Conservation (phyloP, 2,113 vertebrate species). For the Mungos mungo region DNA sequence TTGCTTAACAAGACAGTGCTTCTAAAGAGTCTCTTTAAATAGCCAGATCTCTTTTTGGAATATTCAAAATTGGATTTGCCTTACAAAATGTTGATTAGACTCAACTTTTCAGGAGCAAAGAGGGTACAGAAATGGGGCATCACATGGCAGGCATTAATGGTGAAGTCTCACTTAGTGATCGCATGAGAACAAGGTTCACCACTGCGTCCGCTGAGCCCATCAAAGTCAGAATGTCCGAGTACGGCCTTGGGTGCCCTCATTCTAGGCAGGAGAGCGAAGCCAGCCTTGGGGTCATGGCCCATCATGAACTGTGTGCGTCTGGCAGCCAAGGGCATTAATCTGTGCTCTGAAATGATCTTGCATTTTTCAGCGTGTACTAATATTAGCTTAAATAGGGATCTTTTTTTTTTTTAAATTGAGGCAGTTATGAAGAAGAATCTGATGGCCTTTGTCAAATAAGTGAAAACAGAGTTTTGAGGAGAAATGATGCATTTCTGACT, state of each 20-base stretch:
- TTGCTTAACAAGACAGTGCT: conserved; percentile 52
- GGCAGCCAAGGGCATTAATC: conserved; percentile 66
- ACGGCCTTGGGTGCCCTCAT: not conserved
- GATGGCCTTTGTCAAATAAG: not conserved
- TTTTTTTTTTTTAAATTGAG: not conserved
- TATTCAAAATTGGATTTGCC: conserved; percentile 62
- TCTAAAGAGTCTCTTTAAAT: conserved; percentile 65
- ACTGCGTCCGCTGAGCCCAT: not conserved
- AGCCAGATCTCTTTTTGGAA: conserved; percentile 59
- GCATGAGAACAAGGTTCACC: not conserved
- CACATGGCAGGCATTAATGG: not conserved
- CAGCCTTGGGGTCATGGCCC: conserved; percentile 45
- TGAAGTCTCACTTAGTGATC: not conserved
- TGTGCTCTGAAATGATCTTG: conserved; percentile 58
- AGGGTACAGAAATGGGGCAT: not conserved
- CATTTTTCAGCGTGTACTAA: conserved; percentile 73
- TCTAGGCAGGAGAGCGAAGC: conserved; percentile 7
- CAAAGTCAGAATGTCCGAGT: not conserved
- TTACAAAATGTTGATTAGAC: conserved; percentile 65
- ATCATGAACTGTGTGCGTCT: conserved; percentile 61
- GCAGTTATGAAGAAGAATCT: conserved; percentile 12
- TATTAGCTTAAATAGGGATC: conserved; percentile 67
- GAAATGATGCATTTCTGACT: not conserved
- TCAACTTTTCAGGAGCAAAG: conserved; percentile 58
- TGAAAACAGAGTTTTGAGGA: not conserved